phyloP scores from a whole-genome alignment of 2,113 vertebrate species.

The Ammodytes marinus region DNA sequence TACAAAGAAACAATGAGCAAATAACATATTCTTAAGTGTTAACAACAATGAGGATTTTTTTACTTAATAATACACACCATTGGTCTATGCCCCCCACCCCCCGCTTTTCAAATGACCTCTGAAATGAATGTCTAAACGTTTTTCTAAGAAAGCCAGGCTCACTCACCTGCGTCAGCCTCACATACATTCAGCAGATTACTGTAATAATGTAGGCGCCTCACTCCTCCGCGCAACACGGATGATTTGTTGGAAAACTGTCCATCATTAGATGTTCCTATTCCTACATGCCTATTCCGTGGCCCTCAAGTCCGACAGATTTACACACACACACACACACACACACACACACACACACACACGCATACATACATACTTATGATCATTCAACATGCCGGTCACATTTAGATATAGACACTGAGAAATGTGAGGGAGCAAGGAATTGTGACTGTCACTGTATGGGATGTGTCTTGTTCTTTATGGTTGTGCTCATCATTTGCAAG shows the following conservation, averaged over 20 bases:
- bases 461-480: constrained; percentile 24
- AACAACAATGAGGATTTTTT: constrained; percentile 28
- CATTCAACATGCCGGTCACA: constrained; percentile 3
- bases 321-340: not conserved
- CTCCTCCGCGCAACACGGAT: constrained; percentile 14
- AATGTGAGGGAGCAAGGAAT: not conserved
- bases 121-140: constrained; percentile 34
- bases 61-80: not conserved
- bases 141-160: constrained; percentile 34
- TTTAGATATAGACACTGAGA: not conserved
- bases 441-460: constrained; percentile 4
- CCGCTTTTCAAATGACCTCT: constrained; percentile 38
- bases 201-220: constrained; percentile 45
- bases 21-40: not conserved
- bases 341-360: too few relatives aligned
- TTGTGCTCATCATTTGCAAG: constrained; percentile 9
- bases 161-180: constrained; percentile 44
- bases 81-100: not conserved
- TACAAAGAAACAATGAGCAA: not conserved
- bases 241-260: constrained; percentile 49
- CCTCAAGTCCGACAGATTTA: constrained; percentile 2
- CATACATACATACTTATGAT: too few relatives aligned
- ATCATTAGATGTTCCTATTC: constrained; percentile 6
- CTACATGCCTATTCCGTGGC: not conserved
- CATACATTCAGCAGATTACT: constrained; percentile 35